Base-by-base conservation (phyloP, 2,113 vertebrate species). In the Cacatua alba region DNA sequence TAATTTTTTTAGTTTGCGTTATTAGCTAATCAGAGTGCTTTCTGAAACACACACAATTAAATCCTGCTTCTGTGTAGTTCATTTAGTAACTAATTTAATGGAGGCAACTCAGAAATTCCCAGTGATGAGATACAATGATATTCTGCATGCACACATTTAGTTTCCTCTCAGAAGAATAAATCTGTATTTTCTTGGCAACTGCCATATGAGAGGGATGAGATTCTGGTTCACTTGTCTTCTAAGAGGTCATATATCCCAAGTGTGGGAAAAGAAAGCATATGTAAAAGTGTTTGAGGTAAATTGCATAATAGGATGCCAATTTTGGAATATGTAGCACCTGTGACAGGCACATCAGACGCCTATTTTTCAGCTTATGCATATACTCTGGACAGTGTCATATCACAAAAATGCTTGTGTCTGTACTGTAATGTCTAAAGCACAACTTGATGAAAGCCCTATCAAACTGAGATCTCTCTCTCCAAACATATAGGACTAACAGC, bases 81-180 rank as follows among this genome's bases (percentile, higher is more conserved):
- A 24, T 82, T 87, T 78, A 65, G 16, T 6, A 53, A 12, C 20
- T n/a, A 17, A 63, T 67, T 63, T 63, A 60, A 69, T 83, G 29
- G 63, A 80, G 12, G 19, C 7, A 15, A 52, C 26, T 70, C 51
- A 70, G 85, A 86, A 94, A 53, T 49, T 78, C 85, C 52, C 41
- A 24, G 1, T 37, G 33, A 46, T 49, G 21, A 85, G 37, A 75
- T 52, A 33, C 3, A 64, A 55, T 23, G 21, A 60, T 28, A 29
- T 46, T 88, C 18, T 63, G 33, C 35, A 70, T 33, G 17, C 21
- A 29, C 15, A 13, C 21, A 69, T 21, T 79, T 60, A 57, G 29
- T 57, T 95, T 92, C 57, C 19, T 48, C 65, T 81, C 23, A 77
- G 76, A 96, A 91, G n/a, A 93, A 64, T 9, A 82, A 69, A 57